Base-by-base conservation (phyloP, 1,140 invertebrate species). In the Lutraria rhynchaena region DNA sequence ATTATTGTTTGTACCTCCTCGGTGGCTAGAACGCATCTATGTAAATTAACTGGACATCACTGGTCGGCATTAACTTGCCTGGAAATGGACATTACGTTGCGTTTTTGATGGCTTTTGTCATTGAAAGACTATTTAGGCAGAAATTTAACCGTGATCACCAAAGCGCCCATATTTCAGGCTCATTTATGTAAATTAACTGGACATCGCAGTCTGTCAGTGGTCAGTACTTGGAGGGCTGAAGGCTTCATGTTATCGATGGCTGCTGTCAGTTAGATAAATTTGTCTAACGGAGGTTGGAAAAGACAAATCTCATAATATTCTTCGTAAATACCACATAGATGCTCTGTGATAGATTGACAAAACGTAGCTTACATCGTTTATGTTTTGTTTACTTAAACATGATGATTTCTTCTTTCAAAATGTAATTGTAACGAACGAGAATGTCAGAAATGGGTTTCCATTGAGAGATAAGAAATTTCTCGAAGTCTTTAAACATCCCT, bases 121-220 rank as follows among this genome's bases (percentile, higher is more conserved):
- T 41, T 41, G 37, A 41, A 41, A 5, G 37, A 41, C 37, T 7
- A 15, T 41, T 41, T 41, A 41, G 15, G 37, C 37, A 41, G 37
- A 41, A 41, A 41, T 41, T 41, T 41, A 41, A 15, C 37, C 15
- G 5, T 41, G 37, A 41, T 41, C 37, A 7, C 5, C 5, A 15
- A 15, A 41, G 15, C n/a, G 31, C 7, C 63, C 27, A 49, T 27
- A n/a, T 46, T 67, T 46, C 44, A 67, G 27, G 41, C 19, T 46
- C 49, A 37, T 71, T 71, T 71, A 55, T 71, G 69, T 71, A 57
- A 71, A 71, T 71, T 57, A 71, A 57, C 24, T 41, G 49, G 69
- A 71, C 49, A 57, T 15, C 29, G 53, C 49, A 71, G 22, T 57
- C 31, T 41, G 49, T 55, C 29, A 71, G 17, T 71, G 69, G 49